phyloP scores from a whole-genome alignment of 2,888 invertebrate species.

The Tipula lateralis region DNA sequence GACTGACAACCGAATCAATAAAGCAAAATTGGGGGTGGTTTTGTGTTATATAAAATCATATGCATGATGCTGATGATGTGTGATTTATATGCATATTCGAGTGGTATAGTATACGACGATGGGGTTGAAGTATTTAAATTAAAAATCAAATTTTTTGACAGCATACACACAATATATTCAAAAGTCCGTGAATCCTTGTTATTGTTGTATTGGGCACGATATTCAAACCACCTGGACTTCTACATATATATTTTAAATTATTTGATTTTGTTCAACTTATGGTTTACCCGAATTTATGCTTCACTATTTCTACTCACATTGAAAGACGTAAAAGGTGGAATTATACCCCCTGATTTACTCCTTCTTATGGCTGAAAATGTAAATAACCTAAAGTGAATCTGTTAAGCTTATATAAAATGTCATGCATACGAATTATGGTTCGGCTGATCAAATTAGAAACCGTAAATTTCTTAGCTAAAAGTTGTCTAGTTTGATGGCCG shows the following conservation, averaged over 20 bases:
- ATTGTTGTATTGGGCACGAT: background rate
- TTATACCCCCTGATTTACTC: background rate
- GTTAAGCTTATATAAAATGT: no score
- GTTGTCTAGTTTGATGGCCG: background rate
- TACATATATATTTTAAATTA: background rate
- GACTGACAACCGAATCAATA: slow-evolving; percentile 11
- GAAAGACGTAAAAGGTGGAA: background rate
- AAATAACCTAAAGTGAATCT: no score
- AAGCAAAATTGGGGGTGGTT: background rate
- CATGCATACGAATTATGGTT: no score
- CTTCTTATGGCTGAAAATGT: background rate
- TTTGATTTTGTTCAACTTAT: background rate
- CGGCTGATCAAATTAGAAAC: no score
- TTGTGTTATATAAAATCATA: background rate
- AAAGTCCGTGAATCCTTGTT: background rate
- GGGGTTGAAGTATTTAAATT: background rate
- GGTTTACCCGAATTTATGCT: no score
- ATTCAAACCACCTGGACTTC: background rate
- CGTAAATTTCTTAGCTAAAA: no score
- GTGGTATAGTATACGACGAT: background rate
- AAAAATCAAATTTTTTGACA: background rate
- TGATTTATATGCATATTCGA: background rate
- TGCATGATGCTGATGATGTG: background rate
- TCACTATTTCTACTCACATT: no score
- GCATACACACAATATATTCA: background rate